A percentile compares a stretch with the other conserved stretches of the same genome.
phyloP scores from a whole-genome alignment of 1,140 invertebrate genomes.

The Diachasmimorpha longicaudata region DNA sequence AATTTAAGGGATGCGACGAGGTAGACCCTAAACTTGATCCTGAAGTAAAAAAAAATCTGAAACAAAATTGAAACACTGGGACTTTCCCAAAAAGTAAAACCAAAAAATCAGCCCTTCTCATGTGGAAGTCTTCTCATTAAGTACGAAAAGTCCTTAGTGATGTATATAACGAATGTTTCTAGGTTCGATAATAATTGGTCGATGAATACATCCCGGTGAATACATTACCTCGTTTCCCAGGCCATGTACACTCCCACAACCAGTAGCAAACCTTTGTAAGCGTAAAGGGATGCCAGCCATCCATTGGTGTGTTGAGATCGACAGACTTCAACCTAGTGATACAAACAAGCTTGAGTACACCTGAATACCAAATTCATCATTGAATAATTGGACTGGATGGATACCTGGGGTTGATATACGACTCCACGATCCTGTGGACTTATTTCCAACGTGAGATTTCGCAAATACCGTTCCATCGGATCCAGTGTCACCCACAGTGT shows the following conservation, averaged over 20 bases:
- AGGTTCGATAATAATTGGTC: no score
- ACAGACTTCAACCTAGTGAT: conserved; percentile 81
- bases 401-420: conserved; percentile 86
- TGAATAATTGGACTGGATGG: neutral
- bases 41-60: conserved; percentile 15
- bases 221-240: conserved; percentile 85
- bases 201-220: neutral
- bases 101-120: no score
- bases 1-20: no score
- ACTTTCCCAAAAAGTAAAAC: no score
- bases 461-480: conserved; percentile 83
- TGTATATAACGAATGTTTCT: no score
- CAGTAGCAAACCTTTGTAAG: conserved; percentile 86
- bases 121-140: no score
- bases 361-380: neutral
- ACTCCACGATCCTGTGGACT: conserved; percentile 77
- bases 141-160: no score
- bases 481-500: conserved; percentile 82
- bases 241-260: conserved; percentile 95
- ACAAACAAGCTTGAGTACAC: neutral
- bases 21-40: neutral
- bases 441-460: conserved; percentile 83
- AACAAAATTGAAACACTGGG: no score
- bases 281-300: conserved; percentile 86
- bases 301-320: conserved; percentile 83